Base-by-base conservation (phyloP, 2,113 vertebrate species). In the Narcine bancroftii region DNA sequence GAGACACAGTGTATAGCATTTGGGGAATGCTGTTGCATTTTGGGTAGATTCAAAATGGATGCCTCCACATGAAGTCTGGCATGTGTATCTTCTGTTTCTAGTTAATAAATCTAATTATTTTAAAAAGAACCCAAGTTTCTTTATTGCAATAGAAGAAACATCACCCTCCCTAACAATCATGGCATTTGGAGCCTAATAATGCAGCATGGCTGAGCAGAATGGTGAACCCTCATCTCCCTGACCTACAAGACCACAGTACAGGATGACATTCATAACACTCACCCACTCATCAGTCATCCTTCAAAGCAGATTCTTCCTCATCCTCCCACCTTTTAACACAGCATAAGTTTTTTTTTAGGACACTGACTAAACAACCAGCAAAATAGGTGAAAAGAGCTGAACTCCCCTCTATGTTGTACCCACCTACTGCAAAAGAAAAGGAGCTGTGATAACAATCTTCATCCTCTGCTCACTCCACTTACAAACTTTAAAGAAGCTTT, bases 371-470 rank as follows among this genome's bases (percentile, higher is more conserved):
- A 91, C 11, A n/a, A 42, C 36, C 1, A 33, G 36, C n/a, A 33
- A 66, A 69, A 69, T n/a, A 63, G 60, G 87, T 91, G 66, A 66
- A 91, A 91, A 63, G 45, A 91, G 42, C 63, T 66, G 87, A 29
- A 63, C n/a, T 42, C 63, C 87, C 42, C 56, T 13, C 60, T 69
- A 36, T 91, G 87, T 29, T 69, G 45, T 21, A 91, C 39, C 87
- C 60, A 91, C 87, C 87, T 91, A 63, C 87, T 91, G 87, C 87
- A 91, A 91, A 69, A 91, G 87, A 45, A 91, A 66, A 91, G 60
- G 87, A 91, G 87, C 60, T 91, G 87, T 45, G 87, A 91, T 91
- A 91, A 91, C 21, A 69, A 91, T 91, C 87, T 91, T 69, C 29
- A 42, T 91, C 87, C 87, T 91, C 63, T 45, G 87, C 60, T 91